Base-by-base conservation (phyloP, 2,888 invertebrate genomes). In the Euphydryas editha region DNA sequence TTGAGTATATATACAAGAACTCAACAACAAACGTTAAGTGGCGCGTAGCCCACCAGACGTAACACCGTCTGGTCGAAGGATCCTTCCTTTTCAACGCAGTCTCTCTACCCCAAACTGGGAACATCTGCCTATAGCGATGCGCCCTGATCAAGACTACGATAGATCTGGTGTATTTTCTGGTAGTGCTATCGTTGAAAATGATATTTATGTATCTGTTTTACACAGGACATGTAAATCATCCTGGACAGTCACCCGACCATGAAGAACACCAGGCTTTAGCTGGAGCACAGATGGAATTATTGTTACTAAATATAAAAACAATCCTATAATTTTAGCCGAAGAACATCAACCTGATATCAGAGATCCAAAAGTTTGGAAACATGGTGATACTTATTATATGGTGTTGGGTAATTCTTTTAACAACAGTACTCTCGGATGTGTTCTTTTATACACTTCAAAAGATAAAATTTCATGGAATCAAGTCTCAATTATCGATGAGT, bases 331-430 rank as follows among this genome's bases (percentile, higher is more conserved):
- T 36, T 63, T 70, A 11, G 85, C 79, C 1, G 71, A 75, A 0
- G 76, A 87, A 30, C 78, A 77, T 37, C 88, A 90, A 68, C 87
- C 88, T 0, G 81, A 93, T 71, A 79, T 93, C 20, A 82, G 93
- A 64, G 93, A 93, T 69, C 93, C 93, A 0, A 93, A 93, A 77
- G 86, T 93, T 17, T 93, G 92, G 88, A 82, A 88, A 72, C 81
- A 88, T 44, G 73, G 67, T 4, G 77, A 81, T 42, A 77, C 72
- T 10, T 93, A 82, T 73, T 93, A 91, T 60, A 88, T 90, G 85
- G 87, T 93, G 2, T 69, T 93, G 59, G 93, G 92, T 30, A 90
- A 90, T 75, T 87, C 90, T 3, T 84, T 79, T 46, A 81, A 84
- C 57, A 63, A 78, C 24, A 68, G 57, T 24, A 81, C 81, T 2